These are phyloP conservation scores for Scaptodrosophila lebanonensis DNA, from an alignment of 1,140 invertebrate species.

Conservation along the genomic window DNA sequence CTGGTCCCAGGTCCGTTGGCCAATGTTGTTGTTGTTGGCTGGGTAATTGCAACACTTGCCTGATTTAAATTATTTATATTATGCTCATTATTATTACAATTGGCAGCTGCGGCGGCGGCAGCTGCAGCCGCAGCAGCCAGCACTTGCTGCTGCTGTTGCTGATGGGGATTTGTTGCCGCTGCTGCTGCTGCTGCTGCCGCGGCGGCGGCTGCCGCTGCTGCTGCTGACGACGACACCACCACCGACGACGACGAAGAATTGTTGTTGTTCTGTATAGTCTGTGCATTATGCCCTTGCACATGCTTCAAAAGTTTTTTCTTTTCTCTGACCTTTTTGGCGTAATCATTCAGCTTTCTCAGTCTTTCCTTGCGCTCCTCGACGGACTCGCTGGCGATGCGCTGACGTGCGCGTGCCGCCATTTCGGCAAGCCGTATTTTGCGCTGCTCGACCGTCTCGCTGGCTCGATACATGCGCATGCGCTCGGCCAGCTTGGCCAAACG, in stretches of 20 bases:
- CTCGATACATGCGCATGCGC: constrained; percentile 72
- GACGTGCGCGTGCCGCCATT: constrained; percentile 78
- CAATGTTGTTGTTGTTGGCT: constrained; percentile 23
- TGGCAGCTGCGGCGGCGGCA: constrained; percentile 44
- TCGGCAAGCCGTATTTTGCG: constrained; percentile 78
- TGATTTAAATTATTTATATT: constrained; percentile 74
- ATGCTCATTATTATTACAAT: constrained; percentile 68
- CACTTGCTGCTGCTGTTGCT: constrained; percentile 42
- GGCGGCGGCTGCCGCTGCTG: constrained; percentile 25
- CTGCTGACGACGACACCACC: constrained; percentile 42
- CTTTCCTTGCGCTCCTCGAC: constrained; percentile 78
- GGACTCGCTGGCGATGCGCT: constrained; percentile 79
- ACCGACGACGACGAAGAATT: constrained; percentile 43
- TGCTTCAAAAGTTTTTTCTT: constrained; percentile 75
- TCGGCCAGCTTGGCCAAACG: constrained; percentile 78
- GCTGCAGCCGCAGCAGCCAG: constrained; percentile 41
- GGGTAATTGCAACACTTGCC: constrained; percentile 39
- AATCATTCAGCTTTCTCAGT: constrained; percentile 76
- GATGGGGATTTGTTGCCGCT: constrained; percentile 21
- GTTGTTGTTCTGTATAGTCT: constrained; percentile 10
- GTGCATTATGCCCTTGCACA: constrained; percentile 39
- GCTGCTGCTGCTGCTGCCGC: constrained; percentile 28
- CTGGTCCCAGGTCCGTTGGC: constrained; percentile 20
- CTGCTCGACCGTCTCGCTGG: constrained; percentile 78
- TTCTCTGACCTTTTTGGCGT: constrained; percentile 77